These are phyloP conservation scores for Aspidapion aeneum DNA, from an alignment of 2,888 invertebrate genomes.

Conservation along the genomic window DNA sequence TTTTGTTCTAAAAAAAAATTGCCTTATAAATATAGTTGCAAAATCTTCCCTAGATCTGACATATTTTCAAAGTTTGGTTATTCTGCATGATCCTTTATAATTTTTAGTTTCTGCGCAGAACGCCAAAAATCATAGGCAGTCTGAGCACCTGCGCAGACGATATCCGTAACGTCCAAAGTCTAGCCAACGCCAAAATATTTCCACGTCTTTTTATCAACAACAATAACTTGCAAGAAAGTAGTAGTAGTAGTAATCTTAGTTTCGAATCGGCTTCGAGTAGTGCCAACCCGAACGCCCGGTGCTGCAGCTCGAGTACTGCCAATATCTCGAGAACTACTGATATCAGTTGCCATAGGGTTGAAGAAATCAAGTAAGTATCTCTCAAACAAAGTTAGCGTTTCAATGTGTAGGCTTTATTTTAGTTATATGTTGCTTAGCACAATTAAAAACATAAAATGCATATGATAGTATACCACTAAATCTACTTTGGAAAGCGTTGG, in stretches of 20 bases:
- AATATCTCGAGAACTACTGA: background rate
- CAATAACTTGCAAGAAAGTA: conserved; percentile 35
- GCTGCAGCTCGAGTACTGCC: conserved; percentile 23
- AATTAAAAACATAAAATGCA: no score
- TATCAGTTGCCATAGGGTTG: background rate
- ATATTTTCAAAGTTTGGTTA: no score
- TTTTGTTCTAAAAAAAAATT: no score
- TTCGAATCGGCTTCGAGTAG: conserved; percentile 51
- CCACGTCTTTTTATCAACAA: conserved; percentile 33
- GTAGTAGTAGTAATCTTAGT: conserved; percentile 50
- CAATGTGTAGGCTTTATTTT: no score
- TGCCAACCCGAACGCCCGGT: conserved; percentile 32
- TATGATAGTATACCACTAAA: no score
- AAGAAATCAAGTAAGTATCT: background rate
- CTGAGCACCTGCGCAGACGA: conserved; percentile 65
- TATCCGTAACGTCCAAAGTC: conserved; percentile 54
- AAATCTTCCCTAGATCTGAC: no score
- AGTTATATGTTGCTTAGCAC: no score
- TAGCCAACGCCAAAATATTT: conserved; percentile 48
- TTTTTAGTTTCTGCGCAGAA: conserved; percentile 55
- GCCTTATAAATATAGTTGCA: no score
- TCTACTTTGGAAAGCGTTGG: no score
- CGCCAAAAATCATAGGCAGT: conserved; percentile 63
- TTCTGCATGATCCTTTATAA: no score
- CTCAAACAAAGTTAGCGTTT: no score